Evolutionary conservation across 2,113 vertebrate genomes (phyloP).

Genomic region (Talpa occidentalis): DNA sequence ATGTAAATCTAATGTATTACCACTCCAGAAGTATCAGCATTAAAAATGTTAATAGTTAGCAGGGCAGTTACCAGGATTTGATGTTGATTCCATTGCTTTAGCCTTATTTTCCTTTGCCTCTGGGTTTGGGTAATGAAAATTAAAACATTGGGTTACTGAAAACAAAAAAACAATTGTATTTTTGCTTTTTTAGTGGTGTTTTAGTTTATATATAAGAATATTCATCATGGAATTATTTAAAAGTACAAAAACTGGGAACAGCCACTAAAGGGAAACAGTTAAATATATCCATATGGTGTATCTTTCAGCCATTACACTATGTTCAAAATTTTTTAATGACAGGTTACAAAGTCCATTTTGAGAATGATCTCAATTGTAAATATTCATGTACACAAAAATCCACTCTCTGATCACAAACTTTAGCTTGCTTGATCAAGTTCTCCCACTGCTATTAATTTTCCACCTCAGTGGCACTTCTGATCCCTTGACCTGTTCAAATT

Average conservation of each 20-base stretch:
- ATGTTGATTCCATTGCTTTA: background rate
- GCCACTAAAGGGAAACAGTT: background rate
- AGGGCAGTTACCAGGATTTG: background rate
- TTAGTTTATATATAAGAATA: constrained; percentile 31
- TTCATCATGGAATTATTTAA: constrained; percentile 13
- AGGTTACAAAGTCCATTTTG: background rate
- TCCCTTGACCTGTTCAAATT: background rate
- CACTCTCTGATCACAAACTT: background rate
- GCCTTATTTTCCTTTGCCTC: background rate
- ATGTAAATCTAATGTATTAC: background rate
- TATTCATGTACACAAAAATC: background rate
- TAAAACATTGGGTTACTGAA: background rate
- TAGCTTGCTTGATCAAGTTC: background rate
- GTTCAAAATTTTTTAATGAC: constrained; percentile 19
- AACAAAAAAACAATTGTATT: background rate
- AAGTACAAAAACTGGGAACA: constrained; percentile 5
- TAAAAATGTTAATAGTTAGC: background rate
- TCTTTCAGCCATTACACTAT: background rate
- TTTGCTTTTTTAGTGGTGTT: background rate
- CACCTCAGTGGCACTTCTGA: background rate
- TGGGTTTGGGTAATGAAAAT: background rate
- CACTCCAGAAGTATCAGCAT: background rate
- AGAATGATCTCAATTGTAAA: background rate
- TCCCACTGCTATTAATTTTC: background rate
- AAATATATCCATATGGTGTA: background rate